Percentiles rank a stretch among this genome's conserved stretches.
Evolutionary conservation across 1,140 invertebrate genomes (phyloP).

Genomic region (Drosophila aff.): DNA sequence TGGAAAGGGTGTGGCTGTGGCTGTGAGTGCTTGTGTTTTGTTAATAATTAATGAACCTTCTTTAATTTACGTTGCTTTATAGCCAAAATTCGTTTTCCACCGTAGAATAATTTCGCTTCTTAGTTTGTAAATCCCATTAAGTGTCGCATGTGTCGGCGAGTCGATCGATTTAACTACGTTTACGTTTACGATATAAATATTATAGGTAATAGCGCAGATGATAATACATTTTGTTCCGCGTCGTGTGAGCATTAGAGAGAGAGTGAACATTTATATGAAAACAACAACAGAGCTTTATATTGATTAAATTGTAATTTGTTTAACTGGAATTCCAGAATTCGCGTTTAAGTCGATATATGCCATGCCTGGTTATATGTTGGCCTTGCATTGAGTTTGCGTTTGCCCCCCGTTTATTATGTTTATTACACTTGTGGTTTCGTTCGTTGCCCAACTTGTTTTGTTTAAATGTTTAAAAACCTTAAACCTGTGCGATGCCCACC

Average conservation of each 20-base stretch:
- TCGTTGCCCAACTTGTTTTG: constrained; percentile 46
- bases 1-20: constrained; percentile 52
- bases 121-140: constrained; percentile 66
- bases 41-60: constrained; percentile 54
- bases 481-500: constrained; percentile 9
- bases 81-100: constrained; percentile 81
- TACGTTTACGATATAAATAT: constrained; percentile 1
- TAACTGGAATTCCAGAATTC: constrained; percentile 52
- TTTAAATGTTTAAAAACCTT: constrained; percentile 37
- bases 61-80: constrained; percentile 72
- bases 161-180: constrained; percentile 44
- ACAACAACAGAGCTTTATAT: constrained; percentile 79
- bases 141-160: constrained; percentile 22
- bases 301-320: constrained; percentile 74
- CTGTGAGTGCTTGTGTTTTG: constrained; percentile 48
- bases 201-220: constrained; percentile 29
- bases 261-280: constrained; percentile 53
- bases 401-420: constrained; percentile 51
- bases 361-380: constrained; percentile 36
- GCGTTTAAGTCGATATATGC: constrained; percentile 25
- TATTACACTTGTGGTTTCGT: constrained; percentile 54
- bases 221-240: constrained; percentile 18
- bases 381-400: constrained; percentile 50
- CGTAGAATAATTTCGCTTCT: constrained; percentile 75
- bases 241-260: constrained; percentile 31